These are phyloP conservation scores for Hermaeophaga mercurialis DNA, from an alignment of 2,888 invertebrate species.

Conservation along the genomic window DNA sequence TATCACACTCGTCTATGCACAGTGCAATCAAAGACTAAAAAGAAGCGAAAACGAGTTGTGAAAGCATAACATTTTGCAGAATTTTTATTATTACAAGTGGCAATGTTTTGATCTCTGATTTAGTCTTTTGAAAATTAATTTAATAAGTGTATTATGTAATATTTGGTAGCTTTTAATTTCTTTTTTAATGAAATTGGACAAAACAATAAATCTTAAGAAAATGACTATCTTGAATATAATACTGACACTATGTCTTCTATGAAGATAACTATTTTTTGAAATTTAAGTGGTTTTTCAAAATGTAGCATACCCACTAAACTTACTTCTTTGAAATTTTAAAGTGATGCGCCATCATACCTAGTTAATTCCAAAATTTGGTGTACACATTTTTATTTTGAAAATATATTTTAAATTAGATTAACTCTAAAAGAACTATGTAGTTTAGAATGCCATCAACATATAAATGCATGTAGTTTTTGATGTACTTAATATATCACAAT, in stretches of 20 bases:
- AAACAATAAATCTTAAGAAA: constrained; percentile 30
- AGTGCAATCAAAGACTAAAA: constrained; percentile 40
- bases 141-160: constrained; percentile 38
- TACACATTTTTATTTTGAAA: too few species aligned
- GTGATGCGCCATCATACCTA: too few species aligned
- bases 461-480: too few species aligned
- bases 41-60: constrained; percentile 24
- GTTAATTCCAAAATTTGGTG: too few species aligned
- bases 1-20: constrained; percentile 36
- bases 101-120: constrained; percentile 57
- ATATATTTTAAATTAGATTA: too few species aligned
- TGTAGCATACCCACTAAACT: not conserved
- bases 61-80: constrained; percentile 31
- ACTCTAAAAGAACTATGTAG: too few species aligned
- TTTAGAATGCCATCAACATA: too few species aligned
- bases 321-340: too few species aligned
- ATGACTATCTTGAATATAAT: constrained; percentile 38
- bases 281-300: constrained; percentile 25
- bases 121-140: constrained; percentile 38
- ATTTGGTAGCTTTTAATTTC: constrained; percentile 41
- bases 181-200: constrained; percentile 29
- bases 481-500: too few species aligned
- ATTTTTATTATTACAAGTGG: constrained; percentile 49
- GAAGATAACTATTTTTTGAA: constrained; percentile 45
- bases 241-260: constrained; percentile 50